A percentile compares a stretch with the other conserved stretches of the same genome.
Conservation (phyloP, 2,113 vertebrate genomes). For the Chaetodon auriga region DNA sequence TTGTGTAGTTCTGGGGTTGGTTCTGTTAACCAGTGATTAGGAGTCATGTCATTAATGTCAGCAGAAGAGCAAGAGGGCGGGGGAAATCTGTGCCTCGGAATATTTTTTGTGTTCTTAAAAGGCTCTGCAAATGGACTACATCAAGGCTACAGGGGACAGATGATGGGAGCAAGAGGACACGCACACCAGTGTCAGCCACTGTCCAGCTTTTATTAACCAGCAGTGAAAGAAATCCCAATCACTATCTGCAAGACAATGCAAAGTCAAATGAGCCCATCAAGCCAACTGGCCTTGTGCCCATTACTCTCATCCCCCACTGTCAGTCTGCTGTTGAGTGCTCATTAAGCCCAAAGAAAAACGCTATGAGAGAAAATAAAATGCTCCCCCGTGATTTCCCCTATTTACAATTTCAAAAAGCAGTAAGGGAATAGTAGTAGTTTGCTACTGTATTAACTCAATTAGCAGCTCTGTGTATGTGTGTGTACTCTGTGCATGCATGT, state of each 20-base stretch:
- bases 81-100: not conserved
- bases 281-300: conserved; percentile 55
- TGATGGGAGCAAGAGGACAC: not conserved
- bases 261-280: conserved; percentile 59
- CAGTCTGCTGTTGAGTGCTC: conserved; percentile 59
- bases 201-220: conserved; percentile 40
- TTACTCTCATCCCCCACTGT: conserved; percentile 58
- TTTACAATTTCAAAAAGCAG: conserved; percentile 54
- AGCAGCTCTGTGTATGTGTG: conserved; percentile 15
- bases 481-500: conserved; percentile 9
- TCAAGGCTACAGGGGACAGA: conserved; percentile 8
- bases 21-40: not conserved
- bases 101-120: not conserved
- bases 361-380: conserved; percentile 50
- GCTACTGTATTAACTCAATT: conserved; percentile 49
- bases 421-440: conserved; percentile 25
- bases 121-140: not conserved
- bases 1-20: no score
- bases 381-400: conserved; percentile 36
- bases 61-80: not conserved
- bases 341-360: conserved; percentile 67
- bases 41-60: not conserved
- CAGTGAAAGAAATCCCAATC: conserved; percentile 17
- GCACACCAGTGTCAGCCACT: conserved; percentile 25
- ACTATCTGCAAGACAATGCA: conserved; percentile 47